Evolutionary conservation across 2,888 invertebrate species (phyloP), one percentile per base, ranked within the genome.

Genomic region (Cerastis leucographa): DNA sequence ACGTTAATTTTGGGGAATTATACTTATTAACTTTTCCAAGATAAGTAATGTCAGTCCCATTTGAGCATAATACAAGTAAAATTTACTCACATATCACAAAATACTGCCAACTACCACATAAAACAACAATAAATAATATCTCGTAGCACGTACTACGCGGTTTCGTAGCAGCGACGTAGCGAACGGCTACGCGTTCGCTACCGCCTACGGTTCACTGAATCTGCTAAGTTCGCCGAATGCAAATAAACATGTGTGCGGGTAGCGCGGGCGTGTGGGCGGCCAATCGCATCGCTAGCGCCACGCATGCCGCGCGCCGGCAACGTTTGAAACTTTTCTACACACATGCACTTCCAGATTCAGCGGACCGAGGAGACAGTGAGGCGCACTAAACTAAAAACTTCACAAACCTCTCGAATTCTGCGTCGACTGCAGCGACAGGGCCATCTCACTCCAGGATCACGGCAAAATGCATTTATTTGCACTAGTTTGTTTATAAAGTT

Each of bases 371-470:
- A 87, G 72, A 89, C 86, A 84, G 74, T 81, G 73, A 83, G 80
- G 79, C 84, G 85, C 86, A 88, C 79, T 87, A 85, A 87, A 87
- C 82, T 85, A 89, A 90, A 88, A 90, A 86, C 85, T 89, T 82
- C 93, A 95, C 94, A 94, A 94, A 94, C 97, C 96, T 95, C 97
- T 96, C 78, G 97, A 95, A 92, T 96, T 97, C 92, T 97, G 97
- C 93, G 97, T 95, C 91, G 97, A 94, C 89, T 97, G 97, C 91
- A 97, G 96, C 92, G 97, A 97, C 90, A 97, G 93, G 87, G 97
- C 96, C 94, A 97, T 97, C 92, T 97, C 96, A 92, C 97, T 97
- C 89, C 97, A 97, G 88, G 94, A 91, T 93, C 97, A 95, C 94
- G 89, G 89, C 89, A 78, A 91, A 92, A 93, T 92, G 89, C 96